Evolutionary conservation across 1,140 invertebrate genomes (phyloP).

Genomic region (Phymastichus coffea): DNA sequence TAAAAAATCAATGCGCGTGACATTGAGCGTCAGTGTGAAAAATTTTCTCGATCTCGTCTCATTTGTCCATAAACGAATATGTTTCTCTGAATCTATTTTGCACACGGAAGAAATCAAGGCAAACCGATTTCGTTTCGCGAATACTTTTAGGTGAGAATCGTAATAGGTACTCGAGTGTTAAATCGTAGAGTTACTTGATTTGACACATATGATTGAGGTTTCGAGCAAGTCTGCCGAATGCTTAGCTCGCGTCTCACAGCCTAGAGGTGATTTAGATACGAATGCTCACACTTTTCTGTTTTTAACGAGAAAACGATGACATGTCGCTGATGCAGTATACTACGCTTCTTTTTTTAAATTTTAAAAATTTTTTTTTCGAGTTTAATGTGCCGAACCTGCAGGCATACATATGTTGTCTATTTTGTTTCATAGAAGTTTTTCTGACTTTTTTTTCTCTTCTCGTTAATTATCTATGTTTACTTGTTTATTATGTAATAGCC

Average conservation of each 20-base stretch:
- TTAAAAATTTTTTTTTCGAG: too few species aligned
- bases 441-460: neutral
- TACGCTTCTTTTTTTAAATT: conserved; percentile 26
- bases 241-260: conserved; percentile 55
- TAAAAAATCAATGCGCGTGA: too few species aligned
- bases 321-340: conserved; percentile 21
- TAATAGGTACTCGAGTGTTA: conserved; percentile 36
- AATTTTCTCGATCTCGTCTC: conserved; percentile 20
- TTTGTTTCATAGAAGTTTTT: neutral
- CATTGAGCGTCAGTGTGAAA: too few species aligned
- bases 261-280: conserved; percentile 49
- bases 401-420: conserved; percentile 23
- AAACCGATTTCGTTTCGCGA: too few species aligned
- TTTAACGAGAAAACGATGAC: conserved; percentile 25
- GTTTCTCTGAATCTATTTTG: conserved; percentile 14
- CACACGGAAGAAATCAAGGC: neutral
- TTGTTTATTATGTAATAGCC: too few species aligned
- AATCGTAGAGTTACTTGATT: conserved; percentile 50
- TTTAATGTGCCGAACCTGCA: conserved; percentile 28
- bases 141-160: conserved; percentile 18
- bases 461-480: too few species aligned
- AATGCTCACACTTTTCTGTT: conserved; percentile 33
- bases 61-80: too few species aligned
- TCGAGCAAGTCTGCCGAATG: conserved; percentile 51
- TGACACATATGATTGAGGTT: conserved; percentile 55